phyloP scores from a whole-genome alignment of 1,140 invertebrate species.

The Zaprionus lachaisei region DNA sequence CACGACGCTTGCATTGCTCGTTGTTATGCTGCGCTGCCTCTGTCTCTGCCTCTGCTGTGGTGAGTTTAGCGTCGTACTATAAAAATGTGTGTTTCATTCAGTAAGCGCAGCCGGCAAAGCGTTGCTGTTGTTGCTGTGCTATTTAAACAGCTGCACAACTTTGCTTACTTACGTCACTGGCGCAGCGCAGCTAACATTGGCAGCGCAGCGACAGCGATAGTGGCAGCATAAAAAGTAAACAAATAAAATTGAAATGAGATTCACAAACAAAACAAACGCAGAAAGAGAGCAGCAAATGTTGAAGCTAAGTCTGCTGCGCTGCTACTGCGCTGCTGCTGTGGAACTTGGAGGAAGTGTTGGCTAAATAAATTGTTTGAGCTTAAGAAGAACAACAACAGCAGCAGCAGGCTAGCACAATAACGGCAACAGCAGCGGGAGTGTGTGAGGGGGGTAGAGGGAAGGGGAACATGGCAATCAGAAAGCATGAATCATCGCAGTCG shows the following conservation, averaged over 20 bases:
- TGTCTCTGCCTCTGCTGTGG: conserved; percentile 33
- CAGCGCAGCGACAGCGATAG: not conserved
- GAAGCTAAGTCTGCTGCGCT: conserved; percentile 30
- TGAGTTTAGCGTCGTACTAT: conserved; percentile 41
- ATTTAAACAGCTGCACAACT: conserved; percentile 52
- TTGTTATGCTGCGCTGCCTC: conserved; percentile 9
- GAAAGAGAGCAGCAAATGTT: conserved; percentile 2
- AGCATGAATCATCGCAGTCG: conserved; percentile 73
- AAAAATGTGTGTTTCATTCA: conserved; percentile 49
- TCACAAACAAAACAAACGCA: conserved; percentile 26
- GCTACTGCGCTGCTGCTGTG: conserved; percentile 18
- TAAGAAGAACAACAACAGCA: conserved; percentile 36
- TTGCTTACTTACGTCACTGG: conserved; percentile 46
- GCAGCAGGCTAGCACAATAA: conserved; percentile 2
- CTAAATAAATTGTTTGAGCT: conserved; percentile 39
- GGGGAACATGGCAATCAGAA: conserved; percentile 55
- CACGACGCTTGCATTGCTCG: conserved; percentile 26
- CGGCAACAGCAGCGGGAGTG: not conserved
- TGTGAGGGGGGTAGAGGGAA: too few relatives aligned
- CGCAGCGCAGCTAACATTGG: conserved; percentile 12
- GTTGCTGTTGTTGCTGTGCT: conserved; percentile 23
- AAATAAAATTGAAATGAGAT: not conserved
- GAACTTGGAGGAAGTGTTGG: conserved; percentile 41
- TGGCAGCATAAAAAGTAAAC: conserved; percentile 22
- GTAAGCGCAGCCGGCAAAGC: conserved; percentile 49